Evolutionary conservation across 2,888 invertebrate genomes (phyloP), one percentile per base, ranked within the genome.

Genomic region (Siphonodentalium dalli): DNA sequence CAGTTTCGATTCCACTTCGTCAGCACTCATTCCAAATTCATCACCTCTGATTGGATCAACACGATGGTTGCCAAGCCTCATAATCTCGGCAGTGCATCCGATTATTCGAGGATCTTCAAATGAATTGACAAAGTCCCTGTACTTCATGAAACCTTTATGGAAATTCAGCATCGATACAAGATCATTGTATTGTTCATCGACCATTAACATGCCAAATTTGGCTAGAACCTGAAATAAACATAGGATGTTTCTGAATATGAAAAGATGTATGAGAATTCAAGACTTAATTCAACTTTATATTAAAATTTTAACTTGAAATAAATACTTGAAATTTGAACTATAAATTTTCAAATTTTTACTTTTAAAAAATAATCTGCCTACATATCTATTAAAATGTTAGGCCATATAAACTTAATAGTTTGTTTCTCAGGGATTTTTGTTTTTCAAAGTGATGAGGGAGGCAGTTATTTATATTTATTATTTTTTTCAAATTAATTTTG

Each of bases 11-110:
- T 77, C 77, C 8, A 73, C 74, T 49, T 76, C 68, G 5, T 67
- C 65, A 9, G 75, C 74, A 20, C 68, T 72, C 71, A 79, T 72
- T 11, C 73, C 71, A 48, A 59, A 66, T 47, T 78, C 69, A 44
- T 77, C 77, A n/a, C 79, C 80, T 3, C 78, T 63, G 27, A 76
- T 73, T 4, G 73, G 64, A 54, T 80, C 78, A 15, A 78, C 76
- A 4, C 63, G 58, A 53, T 78, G 78, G 49, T 79, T 79, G n/a
- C 66, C 69, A 6, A 60, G 54, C 33, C 74, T 68, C 13, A 62
- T 46, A 1, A 76, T 59, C 18, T 70, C 67, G 29, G 64, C 66
- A 3, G 60, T 61, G 0, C 63, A 58, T 3, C 71, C 74, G 6
- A 59, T 57, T 3, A 58, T 59, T n/a, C 74, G 60, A 6, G 74